These are phyloP conservation scores for Scolopax rusticola DNA, from an alignment of 2,797 vertebrate species.

Conservation along the genomic window DNA sequence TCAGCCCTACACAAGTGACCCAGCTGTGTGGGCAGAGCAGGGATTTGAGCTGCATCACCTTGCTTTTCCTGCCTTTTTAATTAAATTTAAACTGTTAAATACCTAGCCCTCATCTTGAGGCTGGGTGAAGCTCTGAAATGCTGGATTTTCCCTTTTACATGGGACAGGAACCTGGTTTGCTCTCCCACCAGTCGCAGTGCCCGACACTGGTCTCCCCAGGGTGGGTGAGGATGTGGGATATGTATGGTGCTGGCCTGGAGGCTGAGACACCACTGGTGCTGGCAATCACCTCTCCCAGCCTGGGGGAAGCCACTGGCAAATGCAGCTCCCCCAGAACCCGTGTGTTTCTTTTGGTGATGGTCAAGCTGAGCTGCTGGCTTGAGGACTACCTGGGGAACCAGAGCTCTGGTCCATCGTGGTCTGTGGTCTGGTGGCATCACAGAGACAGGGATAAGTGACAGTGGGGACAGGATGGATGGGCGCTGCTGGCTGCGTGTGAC, in stretches of 20 bases:
- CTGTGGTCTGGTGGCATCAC: background rate
- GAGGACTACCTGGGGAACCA: accelerated
- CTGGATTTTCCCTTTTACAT: background rate
- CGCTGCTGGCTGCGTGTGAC: accelerated
- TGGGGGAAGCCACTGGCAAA: background rate
- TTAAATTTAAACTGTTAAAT: background rate
- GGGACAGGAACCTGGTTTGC: background rate
- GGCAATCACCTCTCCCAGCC: background rate
- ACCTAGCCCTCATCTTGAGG: background rate
- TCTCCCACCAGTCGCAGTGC: accelerated
- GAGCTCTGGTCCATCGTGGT: accelerated
- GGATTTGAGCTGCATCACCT: background rate
- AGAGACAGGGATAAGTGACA: background rate
- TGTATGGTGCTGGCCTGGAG: background rate
- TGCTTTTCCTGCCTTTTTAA: background rate
- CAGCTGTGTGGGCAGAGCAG: background rate
- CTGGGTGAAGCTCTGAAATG: background rate
- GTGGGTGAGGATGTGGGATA: background rate
- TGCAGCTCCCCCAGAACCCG: accelerated
- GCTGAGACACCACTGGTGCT: accelerated
- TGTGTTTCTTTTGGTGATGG: background rate
- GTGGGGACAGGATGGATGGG: too few species aligned
- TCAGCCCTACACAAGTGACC: background rate
- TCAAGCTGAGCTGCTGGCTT: background rate
- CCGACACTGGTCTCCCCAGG: accelerated